Percentiles rank a stretch among this genome's conserved stretches.
Conservation (phyloP, 1,140 invertebrate species). For the Chymomyza costata region DNA sequence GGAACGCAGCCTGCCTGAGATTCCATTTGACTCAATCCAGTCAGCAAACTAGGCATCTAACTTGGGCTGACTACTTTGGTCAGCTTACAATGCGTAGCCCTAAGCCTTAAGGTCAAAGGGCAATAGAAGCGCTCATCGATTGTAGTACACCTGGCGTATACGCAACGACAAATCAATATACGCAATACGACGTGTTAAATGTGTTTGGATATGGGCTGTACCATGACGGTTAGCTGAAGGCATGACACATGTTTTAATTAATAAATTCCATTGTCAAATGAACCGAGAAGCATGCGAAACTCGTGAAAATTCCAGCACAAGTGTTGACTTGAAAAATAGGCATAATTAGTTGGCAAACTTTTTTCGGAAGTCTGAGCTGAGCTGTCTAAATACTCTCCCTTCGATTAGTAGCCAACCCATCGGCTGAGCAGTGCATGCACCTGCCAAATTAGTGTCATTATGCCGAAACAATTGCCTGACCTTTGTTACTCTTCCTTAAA, state of each 20-base stretch:
- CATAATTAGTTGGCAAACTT: conserved; percentile 61
- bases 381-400: conserved; percentile 14
- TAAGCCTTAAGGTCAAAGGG: no score
- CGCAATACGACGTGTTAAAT: background rate
- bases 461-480: conserved; percentile 42
- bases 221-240: conserved; percentile 35
- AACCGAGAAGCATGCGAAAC: conserved; percentile 46
- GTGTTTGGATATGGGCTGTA: conserved; percentile 2
- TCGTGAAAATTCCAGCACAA: no score
- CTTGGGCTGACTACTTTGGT: background rate
- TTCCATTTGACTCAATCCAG: background rate
- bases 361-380: conserved; percentile 13
- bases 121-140: no score
- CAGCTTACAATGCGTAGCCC: no score
- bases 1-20: conserved; percentile 13
- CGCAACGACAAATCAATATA: conserved; percentile 52
- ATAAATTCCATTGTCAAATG: conserved; percentile 71
- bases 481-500: conserved; percentile 13
- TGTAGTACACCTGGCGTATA: conserved; percentile 32
- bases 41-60: conserved; percentile 5
- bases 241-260: conserved; percentile 68
- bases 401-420: background rate
- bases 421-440: conserved; percentile 16
- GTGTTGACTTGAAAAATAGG: conserved; percentile 52
- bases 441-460: conserved; percentile 60